Conservation (phyloP, 2,113 vertebrate genomes). For the Lutjanus erythropterus region DNA sequence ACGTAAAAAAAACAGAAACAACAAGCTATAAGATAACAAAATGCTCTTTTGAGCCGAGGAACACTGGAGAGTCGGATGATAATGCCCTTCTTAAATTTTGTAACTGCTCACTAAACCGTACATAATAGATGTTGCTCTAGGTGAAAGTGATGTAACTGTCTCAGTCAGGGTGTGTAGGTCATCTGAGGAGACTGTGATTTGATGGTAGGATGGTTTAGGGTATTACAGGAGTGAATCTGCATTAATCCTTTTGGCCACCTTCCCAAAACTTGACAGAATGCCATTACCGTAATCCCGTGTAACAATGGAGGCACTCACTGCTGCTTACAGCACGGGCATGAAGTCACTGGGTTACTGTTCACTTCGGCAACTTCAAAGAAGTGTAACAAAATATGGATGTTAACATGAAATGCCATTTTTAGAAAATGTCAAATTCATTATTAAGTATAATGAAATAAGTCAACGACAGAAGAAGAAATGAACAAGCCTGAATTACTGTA, state of each 20-base stretch:
- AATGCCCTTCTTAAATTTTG: neutral
- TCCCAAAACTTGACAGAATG: slow-evolving; percentile 54
- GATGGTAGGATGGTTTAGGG: slow-evolving; percentile 18
- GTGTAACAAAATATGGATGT: slow-evolving; percentile 12
- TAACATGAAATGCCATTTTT: neutral
- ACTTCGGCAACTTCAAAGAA: neutral
- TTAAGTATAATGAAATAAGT: neutral
- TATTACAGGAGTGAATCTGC: slow-evolving; percentile 50
- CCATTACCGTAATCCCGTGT: slow-evolving; percentile 44
- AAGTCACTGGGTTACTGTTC: slow-evolving; percentile 42
- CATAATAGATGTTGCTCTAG: neutral
- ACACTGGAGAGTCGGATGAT: neutral
- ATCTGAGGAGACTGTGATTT: slow-evolving; percentile 36
- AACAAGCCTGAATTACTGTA: neutral
- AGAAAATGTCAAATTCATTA: neutral
- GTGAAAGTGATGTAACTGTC: neutral
- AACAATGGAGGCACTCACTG: slow-evolving; percentile 58
- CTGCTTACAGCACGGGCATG: slow-evolving; percentile 22
- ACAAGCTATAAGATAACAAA: neutral
- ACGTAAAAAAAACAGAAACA: neutral
- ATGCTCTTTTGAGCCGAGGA: neutral
- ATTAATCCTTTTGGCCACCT: slow-evolving; percentile 62
- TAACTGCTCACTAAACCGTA: neutral
- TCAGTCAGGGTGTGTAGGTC: slow-evolving; percentile 12
- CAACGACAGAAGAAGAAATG: neutral